Percentiles rank a stretch among this genome's conserved stretches.
Conservation (phyloP, 2,113 vertebrate species). For the Ia io region DNA sequence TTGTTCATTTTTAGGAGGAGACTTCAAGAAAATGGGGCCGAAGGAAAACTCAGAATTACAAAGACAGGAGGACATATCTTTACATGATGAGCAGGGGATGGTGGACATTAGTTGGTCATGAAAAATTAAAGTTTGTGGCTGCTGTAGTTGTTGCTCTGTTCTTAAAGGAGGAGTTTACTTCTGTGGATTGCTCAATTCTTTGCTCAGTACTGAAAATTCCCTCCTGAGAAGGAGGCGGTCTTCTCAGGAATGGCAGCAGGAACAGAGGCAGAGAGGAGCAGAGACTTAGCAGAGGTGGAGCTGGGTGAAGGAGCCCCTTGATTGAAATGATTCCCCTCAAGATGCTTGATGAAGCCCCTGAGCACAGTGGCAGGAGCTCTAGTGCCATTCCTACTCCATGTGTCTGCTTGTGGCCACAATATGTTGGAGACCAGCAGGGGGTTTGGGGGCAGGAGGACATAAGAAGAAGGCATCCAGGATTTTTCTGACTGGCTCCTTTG, state of each 20-base stretch:
- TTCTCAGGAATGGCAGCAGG: slow-evolving; percentile 51
- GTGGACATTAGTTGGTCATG: not conserved
- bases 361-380: not conserved
- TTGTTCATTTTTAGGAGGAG: not conserved
- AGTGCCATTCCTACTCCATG: too few species aligned
- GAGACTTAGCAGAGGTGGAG: not conserved
- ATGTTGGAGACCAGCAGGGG: not conserved
- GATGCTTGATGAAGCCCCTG: not conserved
- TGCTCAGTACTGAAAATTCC: slow-evolving; percentile 47
- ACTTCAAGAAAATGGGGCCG: not conserved
- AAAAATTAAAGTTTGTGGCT: not conserved
- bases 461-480: not conserved
- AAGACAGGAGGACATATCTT: slow-evolving; percentile 32
- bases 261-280: slow-evolving; percentile 62
- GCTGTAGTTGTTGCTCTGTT: not conserved
- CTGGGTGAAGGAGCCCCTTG: not conserved
- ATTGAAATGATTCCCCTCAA: not conserved
- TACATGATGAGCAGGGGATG: not conserved
- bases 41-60: slow-evolving; percentile 13
- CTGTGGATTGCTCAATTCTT: slow-evolving; percentile 45
- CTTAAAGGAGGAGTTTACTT: slow-evolving; percentile 32
- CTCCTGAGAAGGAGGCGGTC: slow-evolving; percentile 15
- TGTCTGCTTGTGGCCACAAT: fast-evolving
- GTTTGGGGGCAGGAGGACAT: not conserved
- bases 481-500: not conserved